A percentile compares a stretch with the other conserved stretches of the same genome.
Evolutionary conservation across 2,797 vertebrate genomes (phyloP).

Genomic region (Peromyscus melanophrys): DNA sequence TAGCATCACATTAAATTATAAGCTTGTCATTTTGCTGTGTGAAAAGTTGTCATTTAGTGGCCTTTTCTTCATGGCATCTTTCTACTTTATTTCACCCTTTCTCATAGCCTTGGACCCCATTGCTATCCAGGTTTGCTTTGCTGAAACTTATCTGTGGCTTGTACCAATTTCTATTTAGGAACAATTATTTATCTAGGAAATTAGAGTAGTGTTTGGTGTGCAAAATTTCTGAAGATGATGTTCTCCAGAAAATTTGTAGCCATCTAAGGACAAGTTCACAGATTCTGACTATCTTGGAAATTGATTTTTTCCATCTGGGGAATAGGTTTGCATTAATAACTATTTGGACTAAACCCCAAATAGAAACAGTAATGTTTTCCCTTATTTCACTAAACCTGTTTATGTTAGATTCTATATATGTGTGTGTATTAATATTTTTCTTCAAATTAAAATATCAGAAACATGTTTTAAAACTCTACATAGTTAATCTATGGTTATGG

Average conservation of each 20-base stretch:
- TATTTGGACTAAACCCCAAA: not conserved
- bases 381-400: not conserved
- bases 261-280: not conserved
- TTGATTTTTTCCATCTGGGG: not conserved
- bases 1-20: conserved; percentile 53
- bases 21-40: conserved; percentile 60
- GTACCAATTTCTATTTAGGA: conserved; percentile 32
- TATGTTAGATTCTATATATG: not conserved
- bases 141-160: conserved; percentile 28
- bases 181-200: conserved; percentile 50
- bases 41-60: conserved; percentile 57
- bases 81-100: conserved; percentile 28
- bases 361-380: not conserved
- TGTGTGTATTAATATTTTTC: not conserved
- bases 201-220: not conserved
- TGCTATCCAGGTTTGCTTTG: conserved; percentile 30
- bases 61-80: not conserved
- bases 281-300: conserved; percentile 22
- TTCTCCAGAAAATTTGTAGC: conserved; percentile 33
- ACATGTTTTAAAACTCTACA: conserved; percentile 20
- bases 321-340: not conserved
- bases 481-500: not conserved
- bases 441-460: conserved; percentile 30
- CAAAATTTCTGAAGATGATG: conserved; percentile 8
- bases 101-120: not conserved